Base-by-base conservation (phyloP, 2,113 vertebrate genomes). In the Callopanchax toddi region DNA sequence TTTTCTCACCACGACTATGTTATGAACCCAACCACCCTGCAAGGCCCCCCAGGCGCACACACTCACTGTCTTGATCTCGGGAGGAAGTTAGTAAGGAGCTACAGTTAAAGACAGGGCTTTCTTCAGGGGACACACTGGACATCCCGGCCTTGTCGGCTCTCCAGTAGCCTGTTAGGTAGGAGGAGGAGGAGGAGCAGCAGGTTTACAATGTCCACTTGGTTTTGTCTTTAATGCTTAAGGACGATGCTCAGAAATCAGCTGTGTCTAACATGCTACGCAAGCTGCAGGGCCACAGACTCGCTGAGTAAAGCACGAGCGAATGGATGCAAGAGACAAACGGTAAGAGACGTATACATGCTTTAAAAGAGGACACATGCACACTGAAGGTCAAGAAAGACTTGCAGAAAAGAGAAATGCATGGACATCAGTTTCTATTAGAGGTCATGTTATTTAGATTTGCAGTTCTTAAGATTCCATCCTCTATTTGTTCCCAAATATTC, bases 41-140 rank as follows among this genome's bases (percentile, higher is more conserved):
- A 22, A 67, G 58, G 13, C 29, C 15, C 80, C 87, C 86, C 77
- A 74, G 88, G 76, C 73, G 91, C 93, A 91, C 89, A 86, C 91
- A 99, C 97, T 99, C 97, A 99, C 97, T 95, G 96, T 96, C 96
- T 96, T 93, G 94, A 90, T 82, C 92, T 74, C 93, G 93, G 93
- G 93, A 91, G 93, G 96, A 78, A 77, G 88, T 99, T 99, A 99
- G 97, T 98, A 98, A 96, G 85, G 93, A 93, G 91, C 92, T 94
- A 96, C 90, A 96, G 94, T 96, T 98, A 95, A 93, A 94, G 85
- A 93, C 90, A 91, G 94, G 91, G 89, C 88, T 90, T 83, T 98
- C 97, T 87, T 98, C 96, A 76, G 86, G 89, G 89, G 93, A 89
- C 91, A 95, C 92, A 91, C 90, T 89, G 89, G 95, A 91, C 83